Evolutionary conservation across 2,113 vertebrate genomes (phyloP).

Genomic region (Ramphastos sulfuratus): DNA sequence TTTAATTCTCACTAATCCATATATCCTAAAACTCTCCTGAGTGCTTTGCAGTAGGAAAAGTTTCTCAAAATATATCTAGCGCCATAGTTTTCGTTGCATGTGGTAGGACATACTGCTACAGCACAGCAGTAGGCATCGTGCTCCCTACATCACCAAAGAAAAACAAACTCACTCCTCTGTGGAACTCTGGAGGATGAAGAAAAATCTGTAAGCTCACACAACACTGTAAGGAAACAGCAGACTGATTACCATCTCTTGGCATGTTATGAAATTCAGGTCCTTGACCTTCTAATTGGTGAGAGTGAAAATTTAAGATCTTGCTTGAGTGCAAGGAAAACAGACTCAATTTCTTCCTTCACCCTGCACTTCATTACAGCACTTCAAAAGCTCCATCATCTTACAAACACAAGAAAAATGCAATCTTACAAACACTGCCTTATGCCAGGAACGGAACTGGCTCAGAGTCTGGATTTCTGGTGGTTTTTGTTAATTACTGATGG

Average conservation of each 20-base stretch:
- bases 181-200: neutral
- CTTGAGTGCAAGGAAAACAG: neutral
- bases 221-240: neutral
- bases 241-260: neutral
- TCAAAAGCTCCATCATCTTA: neutral
- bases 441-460: neutral
- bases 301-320: neutral
- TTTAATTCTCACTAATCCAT: neutral
- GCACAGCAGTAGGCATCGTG: neutral
- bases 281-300: neutral
- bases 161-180: neutral
- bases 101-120: neutral
- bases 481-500: neutral
- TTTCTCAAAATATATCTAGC: neutral
- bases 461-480: neutral
- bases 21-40: neutral
- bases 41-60: neutral
- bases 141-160: neutral
- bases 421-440: neutral
- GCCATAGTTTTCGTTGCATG: neutral
- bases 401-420: neutral
- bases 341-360: neutral
- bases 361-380: conserved; percentile 11
- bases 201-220: neutral
- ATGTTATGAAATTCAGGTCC: neutral